A percentile compares a stretch with the other conserved stretches of the same genome.
phyloP scores from a whole-genome alignment of 2,113 vertebrate species.

The Jacana jacana region DNA sequence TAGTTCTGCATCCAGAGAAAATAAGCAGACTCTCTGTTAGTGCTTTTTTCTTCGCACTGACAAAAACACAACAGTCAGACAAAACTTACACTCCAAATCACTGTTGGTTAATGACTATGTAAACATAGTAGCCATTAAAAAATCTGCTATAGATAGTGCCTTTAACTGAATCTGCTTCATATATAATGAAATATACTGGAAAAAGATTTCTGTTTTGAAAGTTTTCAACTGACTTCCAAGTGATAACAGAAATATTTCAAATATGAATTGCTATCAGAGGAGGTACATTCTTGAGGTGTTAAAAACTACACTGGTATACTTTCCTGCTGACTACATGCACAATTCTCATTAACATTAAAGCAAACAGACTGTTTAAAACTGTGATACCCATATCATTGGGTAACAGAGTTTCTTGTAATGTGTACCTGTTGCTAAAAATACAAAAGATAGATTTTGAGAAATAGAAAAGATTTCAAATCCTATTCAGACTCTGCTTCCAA shows the following conservation, averaged over 20 bases:
- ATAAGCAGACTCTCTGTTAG: background rate
- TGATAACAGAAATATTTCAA: background rate
- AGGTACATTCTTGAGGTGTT: background rate
- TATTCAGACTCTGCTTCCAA: background rate
- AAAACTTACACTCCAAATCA: background rate
- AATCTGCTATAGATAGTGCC: background rate
- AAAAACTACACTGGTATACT: accelerated
- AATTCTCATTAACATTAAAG: background rate
- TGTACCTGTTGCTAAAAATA: background rate
- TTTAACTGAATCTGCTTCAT: background rate
- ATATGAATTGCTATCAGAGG: background rate
- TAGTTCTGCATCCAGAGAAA: background rate
- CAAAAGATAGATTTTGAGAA: background rate
- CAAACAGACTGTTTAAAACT: background rate
- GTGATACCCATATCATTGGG: background rate
- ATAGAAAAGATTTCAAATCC: background rate
- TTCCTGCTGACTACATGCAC: background rate
- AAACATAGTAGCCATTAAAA: background rate
- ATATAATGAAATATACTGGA: accelerated
- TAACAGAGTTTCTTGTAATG: background rate
- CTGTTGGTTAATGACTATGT: background rate
- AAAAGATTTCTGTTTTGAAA: background rate
- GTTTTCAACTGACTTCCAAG: background rate
- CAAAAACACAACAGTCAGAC: background rate
- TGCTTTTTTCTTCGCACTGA: background rate